Evolutionary conservation across 2,113 vertebrate genomes (phyloP).

Genomic region (Vombatus ursinus): DNA sequence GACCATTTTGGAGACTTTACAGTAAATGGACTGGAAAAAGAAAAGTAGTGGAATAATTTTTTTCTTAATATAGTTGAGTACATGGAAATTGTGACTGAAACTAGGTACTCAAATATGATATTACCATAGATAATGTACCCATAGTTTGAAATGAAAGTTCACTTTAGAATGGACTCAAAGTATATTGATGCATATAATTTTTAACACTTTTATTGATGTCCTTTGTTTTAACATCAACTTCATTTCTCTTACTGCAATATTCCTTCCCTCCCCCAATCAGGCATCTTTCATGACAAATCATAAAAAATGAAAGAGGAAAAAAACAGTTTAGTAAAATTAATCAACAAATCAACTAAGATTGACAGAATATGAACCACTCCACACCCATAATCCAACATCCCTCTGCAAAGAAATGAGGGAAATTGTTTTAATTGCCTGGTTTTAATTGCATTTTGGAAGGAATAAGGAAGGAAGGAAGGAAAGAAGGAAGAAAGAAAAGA

Average conservation of each 20-base stretch:
- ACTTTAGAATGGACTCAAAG: background rate
- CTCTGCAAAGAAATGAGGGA: background rate
- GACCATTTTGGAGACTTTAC: conserved; percentile 51
- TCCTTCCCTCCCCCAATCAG: background rate
- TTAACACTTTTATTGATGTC: background rate
- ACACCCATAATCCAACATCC: background rate
- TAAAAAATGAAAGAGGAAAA: background rate
- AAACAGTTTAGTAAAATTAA: background rate
- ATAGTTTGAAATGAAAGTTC: background rate
- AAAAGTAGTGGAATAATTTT: conserved; percentile 50
- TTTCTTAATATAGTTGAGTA: conserved; percentile 52
- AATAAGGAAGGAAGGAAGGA: background rate
- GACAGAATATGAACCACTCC: background rate
- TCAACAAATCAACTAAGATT: background rate
- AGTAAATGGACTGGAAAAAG: conserved; percentile 63
- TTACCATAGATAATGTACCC: background rate
- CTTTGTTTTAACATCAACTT: background rate
- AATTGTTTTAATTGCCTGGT: background rate
- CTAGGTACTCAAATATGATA: background rate
- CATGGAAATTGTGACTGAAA: background rate
- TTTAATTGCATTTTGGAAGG: background rate
- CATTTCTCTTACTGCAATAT: background rate
- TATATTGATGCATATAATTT: background rate
- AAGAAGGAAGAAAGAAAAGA: background rate
- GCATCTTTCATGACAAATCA: background rate